Evolutionary conservation across 2,888 invertebrate genomes (phyloP), one percentile per base, ranked within the genome.

Genomic region (Drosophila rubida): DNA sequence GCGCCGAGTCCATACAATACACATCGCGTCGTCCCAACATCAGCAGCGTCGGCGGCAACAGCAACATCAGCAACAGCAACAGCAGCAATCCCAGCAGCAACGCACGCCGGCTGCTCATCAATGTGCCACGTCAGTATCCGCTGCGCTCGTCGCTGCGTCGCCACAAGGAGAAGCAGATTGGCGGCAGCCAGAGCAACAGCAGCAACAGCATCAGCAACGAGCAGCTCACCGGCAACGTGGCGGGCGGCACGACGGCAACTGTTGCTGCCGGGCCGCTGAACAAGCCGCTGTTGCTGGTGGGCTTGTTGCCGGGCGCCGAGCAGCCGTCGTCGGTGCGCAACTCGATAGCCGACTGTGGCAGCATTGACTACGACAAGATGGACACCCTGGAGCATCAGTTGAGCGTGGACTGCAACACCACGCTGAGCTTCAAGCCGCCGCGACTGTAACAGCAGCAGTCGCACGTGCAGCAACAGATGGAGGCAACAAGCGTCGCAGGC

Each of bases 1-100:
- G 94, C 89, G 94, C 94, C 51, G 94, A 94, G 90, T 94, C 94
- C 48, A 93, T 94, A 71, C 94, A 94, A 80, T 94, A 94, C 88
- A 91, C 94, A 76, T 92, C 93, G 59, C 94, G 94, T 89, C 92
- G 94, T 78, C 92, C 93, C 64, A 75, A 69, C 78, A 70, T 53
- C 54, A 53, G 59, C 37, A 19, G 59, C 37, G 13, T 45, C 62
- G 49, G 51, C 71, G 53, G 46, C 55, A 81, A 84, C 32, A 58
- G 44, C 54, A 73, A 45, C 55, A 58, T 13, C 60, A 69, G 16
- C 68, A 32, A 16, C 45, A 39, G 8, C 60, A 58, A 37, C 61
- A 61, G 30, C 69, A 83, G 30, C 69, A 83, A 63, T 59, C 54
- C 62, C 83, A 93, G 93, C 80, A 44, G 51, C 83, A 93, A 93